Base-by-base conservation (phyloP, 2,888 invertebrate species). In the Barypeithes pellucidus region DNA sequence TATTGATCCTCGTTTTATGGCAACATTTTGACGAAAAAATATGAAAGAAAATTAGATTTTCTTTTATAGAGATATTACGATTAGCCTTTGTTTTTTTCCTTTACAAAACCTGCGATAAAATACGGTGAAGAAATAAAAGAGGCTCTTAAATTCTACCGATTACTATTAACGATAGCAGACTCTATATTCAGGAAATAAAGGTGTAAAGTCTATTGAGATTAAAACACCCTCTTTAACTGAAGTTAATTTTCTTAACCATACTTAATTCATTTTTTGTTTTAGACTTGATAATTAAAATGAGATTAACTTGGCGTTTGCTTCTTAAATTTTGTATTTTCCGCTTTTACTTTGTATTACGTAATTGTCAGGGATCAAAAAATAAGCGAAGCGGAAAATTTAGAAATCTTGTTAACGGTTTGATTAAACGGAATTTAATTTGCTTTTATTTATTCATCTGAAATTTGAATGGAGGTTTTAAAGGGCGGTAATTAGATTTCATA, bases 271-370 rank as follows among this genome's bases (percentile, higher is more conserved):
- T 29, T 5, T 12, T 52, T 52, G 14, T 7, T 52, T 8, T 29
- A 52, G 0, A 29, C 29, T 52, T 3, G 52, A 52, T 11, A 50
- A 50, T 50, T 50, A 52, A 52, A 52, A 11, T 14, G 14, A 29
- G 7, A 52, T 52, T 52, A 52, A 52, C 29, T 29, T 29, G 14
- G 29, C 14, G 24, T 52, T 29, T 52, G 52, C 52, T 52, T 29
- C 52, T 29, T 52, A 22, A 52, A 14, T 52, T 52, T 52, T 52
- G 14, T 22, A 52, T 29, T 52, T 52, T 52, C 29, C 52, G 47
- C 29, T 14, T 52, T 52, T 52, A n/a, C 52, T 24, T 52, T 52
- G 52, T 29, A 12, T 29, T 52, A 29, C 29, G 29, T 29, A 29
- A 24, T 29, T 52, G 16, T 20, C 50, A 50, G 22, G 50, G 22